These are phyloP conservation scores for Andrena marginata DNA, from an alignment of 2,888 invertebrate genomes.

Conservation along the genomic window DNA sequence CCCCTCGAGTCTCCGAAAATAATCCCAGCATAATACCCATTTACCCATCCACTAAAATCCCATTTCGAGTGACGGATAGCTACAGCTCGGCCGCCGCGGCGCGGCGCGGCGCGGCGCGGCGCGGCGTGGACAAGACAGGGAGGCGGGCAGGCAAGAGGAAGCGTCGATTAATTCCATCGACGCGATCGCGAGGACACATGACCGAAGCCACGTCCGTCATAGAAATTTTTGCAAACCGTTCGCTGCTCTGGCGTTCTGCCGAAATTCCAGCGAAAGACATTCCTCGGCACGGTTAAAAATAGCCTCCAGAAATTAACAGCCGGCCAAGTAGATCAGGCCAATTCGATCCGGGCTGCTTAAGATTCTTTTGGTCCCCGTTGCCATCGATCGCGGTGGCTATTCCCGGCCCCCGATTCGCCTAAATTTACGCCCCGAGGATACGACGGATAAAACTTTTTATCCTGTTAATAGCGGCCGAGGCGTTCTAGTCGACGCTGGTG, in stretches of 20 bases:
- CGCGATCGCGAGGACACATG: constrained; percentile 26
- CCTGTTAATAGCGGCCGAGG: not conserved
- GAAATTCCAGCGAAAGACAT: constrained; percentile 51
- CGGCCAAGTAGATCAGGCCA: not conserved
- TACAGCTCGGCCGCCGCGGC: not conserved
- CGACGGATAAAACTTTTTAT: not conserved
- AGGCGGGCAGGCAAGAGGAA: constrained; percentile 38
- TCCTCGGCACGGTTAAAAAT: constrained; percentile 37
- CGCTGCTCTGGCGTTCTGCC: constrained; percentile 32
- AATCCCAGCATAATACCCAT: too few species aligned
- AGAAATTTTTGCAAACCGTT: constrained; percentile 42
- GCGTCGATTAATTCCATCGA: constrained; percentile 2
- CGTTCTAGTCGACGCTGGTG: not conserved
- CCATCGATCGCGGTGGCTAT: too few species aligned
- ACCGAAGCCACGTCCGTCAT: constrained; percentile 30
- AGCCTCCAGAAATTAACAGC: constrained; percentile 42
- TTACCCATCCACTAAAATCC: not conserved
- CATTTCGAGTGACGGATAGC: too few species aligned
- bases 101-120: too few species aligned
- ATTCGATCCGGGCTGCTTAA: constrained; percentile 16
- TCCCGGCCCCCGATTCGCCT: not conserved
- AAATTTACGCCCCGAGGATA: not conserved
- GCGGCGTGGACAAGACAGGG: not conserved
- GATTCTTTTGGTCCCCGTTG: not conserved
- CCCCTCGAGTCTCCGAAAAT: too few species aligned